phyloP scores from a whole-genome alignment of 2,888 invertebrate genomes.

The Limnephilus auricula region DNA sequence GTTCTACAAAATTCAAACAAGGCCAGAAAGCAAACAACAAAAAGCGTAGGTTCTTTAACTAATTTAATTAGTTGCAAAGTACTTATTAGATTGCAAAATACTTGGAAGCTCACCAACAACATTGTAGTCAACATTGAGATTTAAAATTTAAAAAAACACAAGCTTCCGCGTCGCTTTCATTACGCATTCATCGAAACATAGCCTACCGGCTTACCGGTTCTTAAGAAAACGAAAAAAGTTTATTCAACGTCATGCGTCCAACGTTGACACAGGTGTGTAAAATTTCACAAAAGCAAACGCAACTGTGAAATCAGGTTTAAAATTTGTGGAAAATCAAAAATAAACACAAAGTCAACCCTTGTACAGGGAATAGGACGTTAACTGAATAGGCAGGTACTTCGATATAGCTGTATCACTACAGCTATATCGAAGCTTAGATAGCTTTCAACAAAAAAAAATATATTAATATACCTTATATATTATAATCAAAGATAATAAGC shows the following conservation, averaged over 20 bases:
- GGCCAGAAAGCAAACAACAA: neutral
- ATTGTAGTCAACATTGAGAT: neutral
- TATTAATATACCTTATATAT: neutral
- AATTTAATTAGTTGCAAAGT: conserved; percentile 2
- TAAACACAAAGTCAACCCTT: no score
- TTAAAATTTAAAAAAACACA: neutral
- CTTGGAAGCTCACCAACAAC: neutral
- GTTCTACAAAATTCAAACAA: neutral
- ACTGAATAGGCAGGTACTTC: neutral
- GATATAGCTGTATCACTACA: no score
- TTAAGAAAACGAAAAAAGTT: neutral
- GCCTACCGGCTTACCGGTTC: no score
- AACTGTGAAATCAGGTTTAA: no score
- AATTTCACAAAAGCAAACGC: neutral
- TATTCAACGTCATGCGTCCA: no score
- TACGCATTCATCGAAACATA: neutral
- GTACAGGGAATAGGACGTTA: neutral
- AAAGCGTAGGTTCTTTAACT: neutral
- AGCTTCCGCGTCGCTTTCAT: neutral
- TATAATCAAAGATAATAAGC: neutral
- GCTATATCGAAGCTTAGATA: no score
- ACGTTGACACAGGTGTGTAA: no score
- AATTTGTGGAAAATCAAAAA: no score
- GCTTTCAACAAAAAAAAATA: no score
- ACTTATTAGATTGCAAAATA: neutral